Conservation (phyloP, 2,888 invertebrate species). For the Xestoiulus laeticollis region DNA sequence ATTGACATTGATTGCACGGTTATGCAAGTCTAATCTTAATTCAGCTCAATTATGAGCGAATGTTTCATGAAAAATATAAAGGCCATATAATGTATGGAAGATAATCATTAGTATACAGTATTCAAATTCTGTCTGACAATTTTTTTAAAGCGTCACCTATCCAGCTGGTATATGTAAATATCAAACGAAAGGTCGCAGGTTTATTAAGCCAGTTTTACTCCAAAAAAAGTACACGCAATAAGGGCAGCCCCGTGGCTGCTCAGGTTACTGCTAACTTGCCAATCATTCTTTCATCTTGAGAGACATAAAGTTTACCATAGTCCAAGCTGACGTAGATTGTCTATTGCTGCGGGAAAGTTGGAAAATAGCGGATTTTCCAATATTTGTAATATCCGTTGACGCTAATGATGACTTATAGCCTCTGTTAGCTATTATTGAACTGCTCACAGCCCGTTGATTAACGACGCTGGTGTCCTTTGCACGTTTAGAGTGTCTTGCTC, state of each 20-base stretch:
- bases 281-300: not conserved
- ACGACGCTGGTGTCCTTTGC: conserved; percentile 39
- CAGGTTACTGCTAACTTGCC: conserved; percentile 1
- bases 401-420: conserved; percentile 29
- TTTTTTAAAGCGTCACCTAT: not conserved
- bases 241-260: not conserved
- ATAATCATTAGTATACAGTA: not conserved
- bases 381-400: conserved; percentile 30
- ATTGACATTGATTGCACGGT: too few relatives aligned
- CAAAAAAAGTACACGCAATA: not conserved
- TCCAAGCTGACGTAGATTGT: not conserved
- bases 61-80: too few relatives aligned
- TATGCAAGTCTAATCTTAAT: too few relatives aligned
- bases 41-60: too few relatives aligned
- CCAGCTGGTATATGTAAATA: not conserved
- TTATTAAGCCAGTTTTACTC: not conserved
- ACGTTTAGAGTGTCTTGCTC: conserved; percentile 9
- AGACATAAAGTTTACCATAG: not conserved
- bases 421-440: conserved; percentile 3
- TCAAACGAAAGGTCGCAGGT: not conserved
- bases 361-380: conserved; percentile 16
- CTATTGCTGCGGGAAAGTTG: not conserved
- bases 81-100: not conserved
- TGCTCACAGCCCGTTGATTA: conserved; percentile 5
- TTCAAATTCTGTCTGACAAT: not conserved